Base-by-base conservation (phyloP, 2,113 vertebrate species). In the Ailurus styani region DNA sequence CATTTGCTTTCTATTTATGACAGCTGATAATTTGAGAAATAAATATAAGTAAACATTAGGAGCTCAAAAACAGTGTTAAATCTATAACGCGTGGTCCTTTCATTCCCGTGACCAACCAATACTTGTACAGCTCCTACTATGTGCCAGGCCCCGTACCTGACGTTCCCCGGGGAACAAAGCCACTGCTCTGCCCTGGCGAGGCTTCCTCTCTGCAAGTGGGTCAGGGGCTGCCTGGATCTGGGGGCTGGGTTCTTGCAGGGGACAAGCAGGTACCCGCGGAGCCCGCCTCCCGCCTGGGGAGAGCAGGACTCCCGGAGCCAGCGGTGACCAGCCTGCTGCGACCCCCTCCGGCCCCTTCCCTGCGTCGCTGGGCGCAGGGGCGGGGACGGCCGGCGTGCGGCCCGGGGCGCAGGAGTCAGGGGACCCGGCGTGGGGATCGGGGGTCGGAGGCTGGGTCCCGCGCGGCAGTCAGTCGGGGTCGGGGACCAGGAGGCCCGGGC, bases 21-120 rank as follows among this genome's bases (percentile, higher is more conserved):
- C 81, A 81, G 72, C 45, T 81, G 84, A 62, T 50, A 17, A 42
- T 57, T 86, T 34, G 85, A 93, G 93, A 94, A 60, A 75, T 52
- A 42, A 50, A 66, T 54, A 62, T 2, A 91, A 55, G 83, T 18
- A 93, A 42, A 34, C 4, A 37, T 25, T 25, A 57, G 42, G 13
- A 37, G 57, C 82, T 94, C 40, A 75, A 54, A 89, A 84, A 62
- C 37, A 25, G 29, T 23, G 88, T 40, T 17, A 72, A 72, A 7
- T 45, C 2, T 23, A 52, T 8, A 40, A n/a, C 14, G n/a, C 1
- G 6, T 10, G 87, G 25, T 27, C 45, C 82, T 47, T 55, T 79
- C 81, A 75, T 18, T 37, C n/a, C 11, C 3, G 54, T 6, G 5
- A 17, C 68, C 40, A 18, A 17, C 72, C 81, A 7, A 20, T 45